Evolutionary conservation across 2,113 vertebrate genomes (phyloP).

Genomic region (Sitta europaea): DNA sequence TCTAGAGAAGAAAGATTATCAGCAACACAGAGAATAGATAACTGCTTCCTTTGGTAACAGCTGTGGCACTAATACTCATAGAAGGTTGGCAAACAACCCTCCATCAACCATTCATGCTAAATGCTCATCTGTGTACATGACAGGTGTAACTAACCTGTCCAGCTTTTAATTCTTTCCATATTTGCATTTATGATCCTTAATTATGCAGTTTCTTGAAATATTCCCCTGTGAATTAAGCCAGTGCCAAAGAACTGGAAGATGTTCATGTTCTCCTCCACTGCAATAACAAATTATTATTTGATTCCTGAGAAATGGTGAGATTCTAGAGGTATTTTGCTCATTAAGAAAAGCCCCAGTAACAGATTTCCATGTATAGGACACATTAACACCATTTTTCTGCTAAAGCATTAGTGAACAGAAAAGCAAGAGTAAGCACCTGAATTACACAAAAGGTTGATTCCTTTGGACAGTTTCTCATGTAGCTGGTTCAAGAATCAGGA

Average conservation of each 20-base stretch:
- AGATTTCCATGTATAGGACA: neutral
- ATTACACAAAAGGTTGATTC: neutral
- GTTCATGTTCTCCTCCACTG: neutral
- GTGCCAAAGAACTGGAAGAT: neutral
- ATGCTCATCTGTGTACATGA: neutral
- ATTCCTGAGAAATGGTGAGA: neutral
- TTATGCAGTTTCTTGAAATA: neutral
- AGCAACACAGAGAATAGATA: neutral
- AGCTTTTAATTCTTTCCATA: neutral
- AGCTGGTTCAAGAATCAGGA: neutral
- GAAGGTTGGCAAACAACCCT: neutral
- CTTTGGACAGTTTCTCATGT: neutral
- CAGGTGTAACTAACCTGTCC: neutral
- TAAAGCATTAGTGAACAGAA: neutral
- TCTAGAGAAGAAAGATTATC: neutral
- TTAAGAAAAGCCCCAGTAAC: neutral
- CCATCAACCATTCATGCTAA: neutral
- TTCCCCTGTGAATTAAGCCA: neutral
- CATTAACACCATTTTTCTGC: neutral
- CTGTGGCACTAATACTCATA: neutral
- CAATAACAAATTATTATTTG: neutral
- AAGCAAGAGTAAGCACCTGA: neutral
- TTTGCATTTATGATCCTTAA: neutral
- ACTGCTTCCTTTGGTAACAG: neutral
- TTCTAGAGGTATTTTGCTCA: neutral